A percentile compares a stretch with the other conserved stretches of the same genome.
Conservation (phyloP, 2,797 vertebrate species). For the Melanotaenia trifasciata region DNA sequence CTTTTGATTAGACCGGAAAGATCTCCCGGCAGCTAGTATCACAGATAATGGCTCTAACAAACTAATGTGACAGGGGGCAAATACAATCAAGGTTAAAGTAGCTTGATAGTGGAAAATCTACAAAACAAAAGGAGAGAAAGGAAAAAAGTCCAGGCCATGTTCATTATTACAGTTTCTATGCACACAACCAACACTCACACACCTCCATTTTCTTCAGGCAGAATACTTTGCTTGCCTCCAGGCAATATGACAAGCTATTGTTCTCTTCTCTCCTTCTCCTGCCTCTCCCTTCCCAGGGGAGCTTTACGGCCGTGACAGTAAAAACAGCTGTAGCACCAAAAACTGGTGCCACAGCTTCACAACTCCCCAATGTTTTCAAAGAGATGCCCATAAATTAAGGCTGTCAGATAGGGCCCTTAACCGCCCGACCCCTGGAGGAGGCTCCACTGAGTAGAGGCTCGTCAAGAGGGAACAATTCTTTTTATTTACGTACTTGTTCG, state of each 20-base stretch:
- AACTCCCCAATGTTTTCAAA: conserved; percentile 76
- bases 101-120: conserved; percentile 24
- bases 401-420: conserved; percentile 65
- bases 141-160: conserved; percentile 14
- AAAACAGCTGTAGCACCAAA: conserved; percentile 83
- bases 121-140: conserved; percentile 20
- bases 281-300: conserved; percentile 66
- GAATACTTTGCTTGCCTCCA: conserved; percentile 38
- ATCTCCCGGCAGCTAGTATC: conserved; percentile 28
- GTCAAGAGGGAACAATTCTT: conserved; percentile 53
- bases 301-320: conserved; percentile 80
- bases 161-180: conserved; percentile 42
- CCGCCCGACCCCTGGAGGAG: conserved; percentile 60
- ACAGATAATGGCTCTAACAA: conserved; percentile 47
- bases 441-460: conserved; percentile 44
- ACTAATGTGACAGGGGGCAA: conserved; percentile 49
- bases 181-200: conserved; percentile 11
- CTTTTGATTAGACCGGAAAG: conserved; percentile 40
- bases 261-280: conserved; percentile 48
- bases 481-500: conserved; percentile 63
- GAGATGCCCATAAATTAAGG: conserved; percentile 70
- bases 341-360: conserved; percentile 66
- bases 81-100: conserved; percentile 38
- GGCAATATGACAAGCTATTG: conserved; percentile 57
- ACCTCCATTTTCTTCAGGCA: conserved; percentile 24